Conservation (phyloP, 2,888 invertebrate species). For the Drosophila eohydei region DNA sequence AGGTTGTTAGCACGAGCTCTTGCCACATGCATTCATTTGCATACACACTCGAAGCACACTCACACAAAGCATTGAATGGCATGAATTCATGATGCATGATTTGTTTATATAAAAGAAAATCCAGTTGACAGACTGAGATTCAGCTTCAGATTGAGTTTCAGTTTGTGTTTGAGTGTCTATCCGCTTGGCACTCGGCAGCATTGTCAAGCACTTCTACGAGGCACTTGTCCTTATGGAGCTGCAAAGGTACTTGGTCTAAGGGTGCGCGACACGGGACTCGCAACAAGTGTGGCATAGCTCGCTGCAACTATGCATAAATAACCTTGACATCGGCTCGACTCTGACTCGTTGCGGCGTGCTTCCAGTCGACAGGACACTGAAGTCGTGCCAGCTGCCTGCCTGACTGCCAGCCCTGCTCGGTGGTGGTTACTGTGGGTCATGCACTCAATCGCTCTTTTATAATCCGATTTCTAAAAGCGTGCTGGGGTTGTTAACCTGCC, state of each 20-base stretch:
- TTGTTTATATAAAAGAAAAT: slow-evolving; percentile 23
- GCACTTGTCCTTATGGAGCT: slow-evolving; percentile 45
- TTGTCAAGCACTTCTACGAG: slow-evolving; percentile 24
- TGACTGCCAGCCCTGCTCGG: slow-evolving; percentile 5
- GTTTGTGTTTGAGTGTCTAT: background rate
- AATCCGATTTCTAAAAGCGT: slow-evolving; percentile 72
- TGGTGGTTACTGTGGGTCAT: slow-evolving; percentile 53
- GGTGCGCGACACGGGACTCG: slow-evolving; percentile 21
- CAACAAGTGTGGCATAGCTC: slow-evolving; percentile 59
- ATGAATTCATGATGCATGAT: slow-evolving; percentile 28
- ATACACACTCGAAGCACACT: slow-evolving; percentile 18
- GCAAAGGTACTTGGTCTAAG: slow-evolving; percentile 15
- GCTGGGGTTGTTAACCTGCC: slow-evolving; percentile 72
- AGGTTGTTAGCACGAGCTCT: slow-evolving; percentile 45
- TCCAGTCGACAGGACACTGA: slow-evolving; percentile 17
- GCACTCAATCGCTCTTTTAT: slow-evolving; percentile 66
- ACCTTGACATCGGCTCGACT: slow-evolving; percentile 64
- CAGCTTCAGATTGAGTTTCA: background rate
- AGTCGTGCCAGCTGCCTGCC: background rate
- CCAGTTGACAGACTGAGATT: slow-evolving; percentile 4
- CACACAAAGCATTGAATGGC: slow-evolving; percentile 26
- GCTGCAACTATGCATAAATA: slow-evolving; percentile 45
- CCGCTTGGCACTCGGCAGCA: slow-evolving; percentile 31
- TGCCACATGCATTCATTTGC: slow-evolving; percentile 11
- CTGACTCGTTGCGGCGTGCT: slow-evolving; percentile 4